These are phyloP conservation scores for Eulemur mongoz DNA, from an alignment of 2,797 vertebrate species.

Conservation along the genomic window DNA sequence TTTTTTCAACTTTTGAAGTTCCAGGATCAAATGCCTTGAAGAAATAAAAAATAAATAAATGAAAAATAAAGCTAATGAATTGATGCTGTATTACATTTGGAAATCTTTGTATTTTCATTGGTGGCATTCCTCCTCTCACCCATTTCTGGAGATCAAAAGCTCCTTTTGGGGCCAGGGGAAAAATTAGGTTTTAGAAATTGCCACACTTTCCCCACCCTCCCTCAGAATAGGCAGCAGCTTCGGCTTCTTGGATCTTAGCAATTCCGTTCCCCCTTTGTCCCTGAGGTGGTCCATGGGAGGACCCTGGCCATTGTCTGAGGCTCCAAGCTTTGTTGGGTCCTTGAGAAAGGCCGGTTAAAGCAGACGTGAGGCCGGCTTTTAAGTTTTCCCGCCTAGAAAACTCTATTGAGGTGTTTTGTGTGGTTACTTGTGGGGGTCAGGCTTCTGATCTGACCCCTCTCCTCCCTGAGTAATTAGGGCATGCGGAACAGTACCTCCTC, in stretches of 20 bases:
- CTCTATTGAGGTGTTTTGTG: slow-evolving; percentile 75
- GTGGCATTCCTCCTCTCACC: not conserved
- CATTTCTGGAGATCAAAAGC: slow-evolving; percentile 69
- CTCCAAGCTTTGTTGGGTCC: slow-evolving; percentile 66
- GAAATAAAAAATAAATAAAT: slow-evolving; percentile 13
- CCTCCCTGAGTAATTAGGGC: slow-evolving; percentile 55
- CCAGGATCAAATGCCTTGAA: not conserved
- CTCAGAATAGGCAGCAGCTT: slow-evolving; percentile 41
- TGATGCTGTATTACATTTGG: not conserved
- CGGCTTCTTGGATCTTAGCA: slow-evolving; percentile 59
- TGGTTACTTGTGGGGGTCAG: slow-evolving; percentile 74
- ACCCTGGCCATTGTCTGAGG: slow-evolving; percentile 63
- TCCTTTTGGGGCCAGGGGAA: slow-evolving; percentile 64
- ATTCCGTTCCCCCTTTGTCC: slow-evolving; percentile 62
- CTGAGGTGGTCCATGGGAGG: slow-evolving; percentile 76
- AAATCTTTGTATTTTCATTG: slow-evolving; percentile 46
- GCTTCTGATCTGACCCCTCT: slow-evolving; percentile 67
- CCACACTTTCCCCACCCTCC: slow-evolving; percentile 64
- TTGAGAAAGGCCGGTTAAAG: slow-evolving; percentile 68
- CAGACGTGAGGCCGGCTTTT: slow-evolving; percentile 60
- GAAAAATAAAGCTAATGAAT: slow-evolving; percentile 1
- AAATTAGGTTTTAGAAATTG: slow-evolving; percentile 82
- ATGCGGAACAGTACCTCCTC: slow-evolving; percentile 73
- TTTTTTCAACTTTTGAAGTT: slow-evolving; percentile 62
- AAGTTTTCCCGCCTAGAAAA: slow-evolving; percentile 68